These are phyloP conservation scores for Ligdia adustata DNA, from an alignment of 2,888 invertebrate species.

Conservation along the genomic window DNA sequence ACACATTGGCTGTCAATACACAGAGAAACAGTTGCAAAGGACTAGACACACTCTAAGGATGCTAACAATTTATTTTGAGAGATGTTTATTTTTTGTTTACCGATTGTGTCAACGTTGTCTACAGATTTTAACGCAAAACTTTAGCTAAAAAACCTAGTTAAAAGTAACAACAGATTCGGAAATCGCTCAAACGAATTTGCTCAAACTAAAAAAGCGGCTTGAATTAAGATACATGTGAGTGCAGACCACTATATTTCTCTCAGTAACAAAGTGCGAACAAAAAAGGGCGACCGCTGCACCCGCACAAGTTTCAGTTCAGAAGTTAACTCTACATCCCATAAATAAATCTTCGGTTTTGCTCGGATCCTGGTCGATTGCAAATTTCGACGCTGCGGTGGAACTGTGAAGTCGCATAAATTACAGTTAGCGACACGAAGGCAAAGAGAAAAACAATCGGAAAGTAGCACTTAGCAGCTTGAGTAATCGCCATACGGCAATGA, in stretches of 20 bases:
- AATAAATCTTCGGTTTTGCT: slow-evolving; percentile 83
- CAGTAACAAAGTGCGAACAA: slow-evolving; percentile 60
- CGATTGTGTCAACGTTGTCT: slow-evolving; percentile 39
- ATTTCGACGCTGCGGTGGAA: slow-evolving; percentile 72
- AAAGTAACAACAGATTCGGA: too few relatives aligned
- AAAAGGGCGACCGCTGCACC: slow-evolving; percentile 71
- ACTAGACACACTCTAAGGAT: slow-evolving; percentile 47
- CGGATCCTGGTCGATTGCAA: slow-evolving; percentile 78
- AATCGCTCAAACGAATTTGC: slow-evolving; percentile 24
- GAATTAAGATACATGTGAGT: slow-evolving; percentile 55
- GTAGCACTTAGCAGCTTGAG: slow-evolving; percentile 81
- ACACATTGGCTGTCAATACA: slow-evolving; percentile 77
- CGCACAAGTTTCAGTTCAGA: slow-evolving; percentile 73
- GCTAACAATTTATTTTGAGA: slow-evolving; percentile 54
- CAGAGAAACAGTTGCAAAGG: slow-evolving; percentile 63
- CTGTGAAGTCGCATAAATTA: slow-evolving; percentile 83
- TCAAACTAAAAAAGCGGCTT: slow-evolving; percentile 41
- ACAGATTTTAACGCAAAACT: slow-evolving; percentile 16
- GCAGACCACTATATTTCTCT: slow-evolving; percentile 50
- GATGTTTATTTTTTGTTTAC: slow-evolving; percentile 31
- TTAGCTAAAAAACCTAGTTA: not conserved
- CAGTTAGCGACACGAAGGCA: slow-evolving; percentile 65
- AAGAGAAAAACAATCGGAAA: slow-evolving; percentile 80
- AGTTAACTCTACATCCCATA: slow-evolving; percentile 77
- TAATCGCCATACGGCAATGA: slow-evolving; percentile 77